Percentiles rank a stretch among this genome's conserved stretches.
These are phyloP conservation scores for Seira sanloemensis DNA, from an alignment of 2,888 invertebrate genomes.

Conservation along the genomic window DNA sequence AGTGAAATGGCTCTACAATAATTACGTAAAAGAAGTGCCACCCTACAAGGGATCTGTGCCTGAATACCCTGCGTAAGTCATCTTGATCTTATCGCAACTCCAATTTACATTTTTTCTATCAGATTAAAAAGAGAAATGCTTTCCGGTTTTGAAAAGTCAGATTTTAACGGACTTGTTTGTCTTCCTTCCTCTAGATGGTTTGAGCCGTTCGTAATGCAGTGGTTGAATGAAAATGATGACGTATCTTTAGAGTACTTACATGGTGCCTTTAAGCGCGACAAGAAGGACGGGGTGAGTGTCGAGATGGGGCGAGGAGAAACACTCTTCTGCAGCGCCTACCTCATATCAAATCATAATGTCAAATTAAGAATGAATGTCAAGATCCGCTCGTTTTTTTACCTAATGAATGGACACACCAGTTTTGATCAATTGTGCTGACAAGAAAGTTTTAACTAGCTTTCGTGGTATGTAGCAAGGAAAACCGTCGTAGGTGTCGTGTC, in stretches of 20 bases:
- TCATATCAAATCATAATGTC: neutral
- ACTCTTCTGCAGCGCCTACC: neutral
- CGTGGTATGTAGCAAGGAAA: neutral
- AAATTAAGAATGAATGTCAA: neutral
- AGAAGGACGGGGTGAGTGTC: slow-evolving; percentile 88
- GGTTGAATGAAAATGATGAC: slow-evolving; percentile 99
- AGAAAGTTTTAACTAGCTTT: neutral
- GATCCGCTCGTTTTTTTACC: too few relatives aligned
- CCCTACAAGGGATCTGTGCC: slow-evolving; percentile 98
- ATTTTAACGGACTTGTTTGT: neutral
- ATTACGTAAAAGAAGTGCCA: slow-evolving; percentile 98
- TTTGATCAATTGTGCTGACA: neutral
- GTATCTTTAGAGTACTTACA: slow-evolving; percentile 98
- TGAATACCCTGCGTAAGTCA: slow-evolving; percentile 91
- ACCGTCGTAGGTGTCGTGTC: neutral
- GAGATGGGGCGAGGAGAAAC: neutral
- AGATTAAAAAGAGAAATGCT: neutral
- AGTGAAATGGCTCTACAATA: slow-evolving; percentile 98
- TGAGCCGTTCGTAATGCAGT: slow-evolving; percentile 99
- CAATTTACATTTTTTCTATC: neutral
- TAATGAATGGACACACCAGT: neutral
- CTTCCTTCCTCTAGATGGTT: slow-evolving; percentile 85
- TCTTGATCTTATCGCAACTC: neutral
- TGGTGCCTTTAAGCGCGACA: slow-evolving; percentile 98
- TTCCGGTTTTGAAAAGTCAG: neutral